Conservation (phyloP, 2,113 vertebrate genomes). For the Eurystomus gularis region DNA sequence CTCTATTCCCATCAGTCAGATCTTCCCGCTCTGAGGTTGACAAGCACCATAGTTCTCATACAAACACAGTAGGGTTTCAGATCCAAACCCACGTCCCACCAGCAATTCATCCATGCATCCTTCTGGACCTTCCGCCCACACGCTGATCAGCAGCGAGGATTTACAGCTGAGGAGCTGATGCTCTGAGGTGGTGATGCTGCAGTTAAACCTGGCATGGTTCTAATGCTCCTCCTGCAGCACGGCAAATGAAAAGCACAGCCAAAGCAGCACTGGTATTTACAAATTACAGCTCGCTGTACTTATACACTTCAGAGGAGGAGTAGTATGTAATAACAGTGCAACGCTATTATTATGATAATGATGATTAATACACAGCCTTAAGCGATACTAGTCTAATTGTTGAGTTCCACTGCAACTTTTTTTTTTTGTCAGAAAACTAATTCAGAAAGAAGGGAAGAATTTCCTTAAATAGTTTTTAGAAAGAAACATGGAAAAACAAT, state of each 20-base stretch:
- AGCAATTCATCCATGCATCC: accelerated
- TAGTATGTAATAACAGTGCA: neutral
- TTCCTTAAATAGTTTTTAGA: neutral
- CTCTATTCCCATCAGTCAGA: neutral
- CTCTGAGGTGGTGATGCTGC: neutral
- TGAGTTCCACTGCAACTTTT: neutral
- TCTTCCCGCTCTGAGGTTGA: neutral
- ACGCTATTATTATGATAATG: conserved; percentile 40
- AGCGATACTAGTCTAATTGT: neutral
- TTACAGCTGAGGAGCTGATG: neutral
- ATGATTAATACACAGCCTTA: conserved; percentile 24
- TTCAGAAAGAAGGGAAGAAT: neutral
- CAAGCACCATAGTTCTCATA: neutral
- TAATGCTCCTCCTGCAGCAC: neutral
- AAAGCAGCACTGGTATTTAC: neutral
- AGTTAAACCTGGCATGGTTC: neutral
- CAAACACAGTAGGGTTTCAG: accelerated
- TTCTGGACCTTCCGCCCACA: accelerated
- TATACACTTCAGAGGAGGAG: conserved; percentile 26
- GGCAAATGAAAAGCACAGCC: neutral
- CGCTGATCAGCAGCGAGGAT: accelerated
- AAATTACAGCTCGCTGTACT: neutral
- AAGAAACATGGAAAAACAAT: neutral
- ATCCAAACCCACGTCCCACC: no score
- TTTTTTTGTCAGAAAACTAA: neutral